Conservation (phyloP, 2,888 invertebrate genomes). For the Heliconius erato region DNA sequence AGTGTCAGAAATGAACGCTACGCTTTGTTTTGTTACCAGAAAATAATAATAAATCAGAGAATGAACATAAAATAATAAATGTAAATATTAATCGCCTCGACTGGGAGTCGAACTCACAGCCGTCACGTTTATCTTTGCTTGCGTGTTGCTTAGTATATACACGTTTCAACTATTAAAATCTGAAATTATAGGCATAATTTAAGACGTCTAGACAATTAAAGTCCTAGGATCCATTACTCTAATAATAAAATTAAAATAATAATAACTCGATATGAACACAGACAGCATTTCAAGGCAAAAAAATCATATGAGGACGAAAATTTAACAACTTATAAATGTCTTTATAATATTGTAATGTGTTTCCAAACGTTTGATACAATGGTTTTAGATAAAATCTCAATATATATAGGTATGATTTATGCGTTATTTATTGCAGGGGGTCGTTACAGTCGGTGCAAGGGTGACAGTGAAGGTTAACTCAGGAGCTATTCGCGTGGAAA, state of each 20-base stretch:
- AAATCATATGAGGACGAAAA: neutral
- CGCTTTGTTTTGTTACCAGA: too few relatives aligned
- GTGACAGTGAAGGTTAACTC: constrained; percentile 41
- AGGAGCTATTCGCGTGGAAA: neutral
- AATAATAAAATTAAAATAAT: constrained; percentile 78
- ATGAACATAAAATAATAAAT: neutral
- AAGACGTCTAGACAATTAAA: constrained; percentile 78
- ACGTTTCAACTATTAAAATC: neutral
- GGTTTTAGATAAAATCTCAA: constrained; percentile 71
- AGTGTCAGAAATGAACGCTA: too few relatives aligned
- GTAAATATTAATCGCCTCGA: neutral
- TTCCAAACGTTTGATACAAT: constrained; percentile 68
- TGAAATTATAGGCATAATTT: constrained; percentile 56
- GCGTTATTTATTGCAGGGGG: constrained; percentile 68
- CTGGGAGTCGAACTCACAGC: neutral
- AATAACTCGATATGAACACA: constrained; percentile 56
- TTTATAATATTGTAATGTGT: constrained; percentile 51
- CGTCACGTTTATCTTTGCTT: neutral
- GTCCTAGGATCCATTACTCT: constrained; percentile 73
- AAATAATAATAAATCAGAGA: too few relatives aligned
- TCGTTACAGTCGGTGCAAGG: constrained; percentile 55
- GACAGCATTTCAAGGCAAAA: neutral
- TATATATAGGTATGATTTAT: constrained; percentile 69
- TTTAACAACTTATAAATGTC: constrained; percentile 27
- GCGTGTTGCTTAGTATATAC: neutral